Evolutionary conservation across 2,113 vertebrate species (phyloP).

Genomic region (Sinocyclocheilus rhinocerous): DNA sequence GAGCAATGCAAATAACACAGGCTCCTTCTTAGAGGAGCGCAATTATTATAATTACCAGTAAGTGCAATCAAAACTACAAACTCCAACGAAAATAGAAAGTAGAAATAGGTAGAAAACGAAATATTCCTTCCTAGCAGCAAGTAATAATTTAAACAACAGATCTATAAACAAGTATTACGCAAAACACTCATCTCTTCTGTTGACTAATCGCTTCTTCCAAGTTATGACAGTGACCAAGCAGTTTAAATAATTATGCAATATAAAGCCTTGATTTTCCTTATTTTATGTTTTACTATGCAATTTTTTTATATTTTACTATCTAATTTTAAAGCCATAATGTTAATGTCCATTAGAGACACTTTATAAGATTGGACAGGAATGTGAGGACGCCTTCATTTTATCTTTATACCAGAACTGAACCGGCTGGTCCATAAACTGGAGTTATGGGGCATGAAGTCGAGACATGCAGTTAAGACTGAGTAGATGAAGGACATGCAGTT

Average conservation of each 20-base stretch:
- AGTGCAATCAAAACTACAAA: too few species aligned
- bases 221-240: too few species aligned
- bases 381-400: background rate
- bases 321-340: slow-evolving; percentile 30
- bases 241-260: background rate
- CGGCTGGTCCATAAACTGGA: slow-evolving; percentile 29
- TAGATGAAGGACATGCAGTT: slow-evolving; percentile 35
- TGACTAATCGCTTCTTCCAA: too few species aligned
- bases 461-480: slow-evolving; percentile 22
- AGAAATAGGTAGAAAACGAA: too few species aligned
- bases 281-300: slow-evolving; percentile 10
- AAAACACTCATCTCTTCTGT: too few species aligned
- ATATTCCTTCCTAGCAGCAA: too few species aligned
- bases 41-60: too few species aligned
- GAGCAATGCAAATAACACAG: too few species aligned
- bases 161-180: too few species aligned
- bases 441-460: slow-evolving; percentile 42
- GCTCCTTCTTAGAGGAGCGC: too few species aligned
- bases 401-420: slow-evolving; percentile 31
- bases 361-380: slow-evolving; percentile 10
- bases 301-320: background rate
- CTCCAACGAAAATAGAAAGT: too few species aligned
- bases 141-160: too few species aligned
- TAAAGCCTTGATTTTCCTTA: slow-evolving; percentile 18
- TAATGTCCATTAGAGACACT: slow-evolving; percentile 23